Evolutionary conservation across 1,140 invertebrate species (phyloP).

Genomic region (Phenacoccus solenopsis): DNA sequence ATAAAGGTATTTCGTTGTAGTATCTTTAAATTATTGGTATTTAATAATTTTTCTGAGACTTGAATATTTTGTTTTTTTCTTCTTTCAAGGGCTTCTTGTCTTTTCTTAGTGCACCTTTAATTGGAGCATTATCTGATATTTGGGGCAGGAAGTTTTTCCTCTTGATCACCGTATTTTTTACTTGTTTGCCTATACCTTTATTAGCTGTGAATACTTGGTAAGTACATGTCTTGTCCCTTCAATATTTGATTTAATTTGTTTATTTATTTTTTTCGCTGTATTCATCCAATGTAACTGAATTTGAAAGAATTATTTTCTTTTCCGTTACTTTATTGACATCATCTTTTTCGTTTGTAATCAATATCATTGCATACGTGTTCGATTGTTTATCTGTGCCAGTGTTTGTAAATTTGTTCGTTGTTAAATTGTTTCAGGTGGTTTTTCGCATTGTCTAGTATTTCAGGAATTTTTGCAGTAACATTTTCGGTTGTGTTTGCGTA

Average conservation of each 20-base stretch:
- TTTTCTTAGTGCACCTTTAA: conserved; percentile 90
- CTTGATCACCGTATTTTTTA: conserved; percentile 96
- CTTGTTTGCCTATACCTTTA: conserved; percentile 95
- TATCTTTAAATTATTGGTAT: neutral
- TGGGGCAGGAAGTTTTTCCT: conserved; percentile 98
- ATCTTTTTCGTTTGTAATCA: too few relatives aligned
- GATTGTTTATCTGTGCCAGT: conserved; percentile 6
- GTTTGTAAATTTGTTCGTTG: neutral
- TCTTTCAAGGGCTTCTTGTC: conserved; percentile 78
- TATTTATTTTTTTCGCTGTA: too few relatives aligned
- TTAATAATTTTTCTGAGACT: conserved; percentile 16
- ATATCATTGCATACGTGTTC: too few relatives aligned
- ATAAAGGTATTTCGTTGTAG: conserved; percentile 50
- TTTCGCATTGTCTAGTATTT: conserved; percentile 98
- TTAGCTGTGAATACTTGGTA: conserved; percentile 97
- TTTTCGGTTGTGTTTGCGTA: conserved; percentile 99
- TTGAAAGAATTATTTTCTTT: too few relatives aligned
- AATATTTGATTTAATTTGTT: too few relatives aligned
- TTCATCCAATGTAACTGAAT: too few relatives aligned
- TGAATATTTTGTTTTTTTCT: conserved; percentile 16
- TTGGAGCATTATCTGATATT: conserved; percentile 93
- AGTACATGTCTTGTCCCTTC: conserved; percentile 27
- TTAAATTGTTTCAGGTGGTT: conserved; percentile 63
- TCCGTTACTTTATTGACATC: too few relatives aligned
- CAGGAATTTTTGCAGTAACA: conserved; percentile 95